Conservation (phyloP, 2,888 invertebrate genomes). For the Labia minor region DNA sequence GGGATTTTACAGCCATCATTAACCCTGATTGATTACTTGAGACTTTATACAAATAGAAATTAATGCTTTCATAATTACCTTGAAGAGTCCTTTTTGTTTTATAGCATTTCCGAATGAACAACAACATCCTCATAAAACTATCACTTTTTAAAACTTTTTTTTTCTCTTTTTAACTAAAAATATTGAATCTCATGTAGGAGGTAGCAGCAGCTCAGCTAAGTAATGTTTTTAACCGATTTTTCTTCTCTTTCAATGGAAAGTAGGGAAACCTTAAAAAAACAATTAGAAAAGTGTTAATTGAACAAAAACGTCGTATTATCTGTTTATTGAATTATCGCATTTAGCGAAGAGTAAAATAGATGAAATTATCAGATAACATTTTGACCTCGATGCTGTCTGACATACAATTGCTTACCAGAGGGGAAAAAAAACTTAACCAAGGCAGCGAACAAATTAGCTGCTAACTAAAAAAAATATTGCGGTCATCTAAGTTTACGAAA, state of each 20-base stretch:
- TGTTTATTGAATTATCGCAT: constrained; percentile 13
- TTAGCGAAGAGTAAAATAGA: constrained; percentile 13
- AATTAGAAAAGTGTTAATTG: constrained; percentile 13
- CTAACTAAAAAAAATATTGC: constrained; percentile 1
- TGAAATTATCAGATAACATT: constrained; percentile 7
- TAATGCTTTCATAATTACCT: no score
- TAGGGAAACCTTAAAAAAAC: background rate
- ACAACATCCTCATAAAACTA: background rate
- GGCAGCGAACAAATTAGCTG: background rate
- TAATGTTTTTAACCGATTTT: no score
- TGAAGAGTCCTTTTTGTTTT: no score
- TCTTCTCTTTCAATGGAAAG: background rate
- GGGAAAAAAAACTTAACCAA: background rate
- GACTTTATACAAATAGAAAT: no score
- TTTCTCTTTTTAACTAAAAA: no score
- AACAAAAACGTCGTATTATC: background rate
- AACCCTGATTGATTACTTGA: no score
- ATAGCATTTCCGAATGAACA: no score
- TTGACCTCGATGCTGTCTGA: constrained; percentile 13
- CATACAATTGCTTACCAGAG: background rate
- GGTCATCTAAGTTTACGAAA: background rate
- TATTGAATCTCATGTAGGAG: no score
- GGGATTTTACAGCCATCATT: no score
- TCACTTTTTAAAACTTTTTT: background rate
- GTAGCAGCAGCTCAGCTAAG: no score